Evolutionary conservation across 1,140 invertebrate genomes (phyloP).

Genomic region (Drosophila kikkawai): DNA sequence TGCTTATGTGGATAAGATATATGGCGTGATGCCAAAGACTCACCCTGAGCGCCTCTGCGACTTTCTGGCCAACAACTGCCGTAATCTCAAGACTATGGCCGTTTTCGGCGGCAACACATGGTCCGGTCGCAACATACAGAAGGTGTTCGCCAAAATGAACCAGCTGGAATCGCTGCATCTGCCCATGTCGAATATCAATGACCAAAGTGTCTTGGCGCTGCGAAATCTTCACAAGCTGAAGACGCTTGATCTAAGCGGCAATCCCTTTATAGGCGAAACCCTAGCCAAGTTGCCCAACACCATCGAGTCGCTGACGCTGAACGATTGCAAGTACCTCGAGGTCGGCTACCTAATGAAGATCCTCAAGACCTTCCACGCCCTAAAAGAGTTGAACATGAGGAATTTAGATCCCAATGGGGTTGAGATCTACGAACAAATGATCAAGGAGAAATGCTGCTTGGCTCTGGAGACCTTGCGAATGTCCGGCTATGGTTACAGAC

Average conservation of each 20-base stretch:
- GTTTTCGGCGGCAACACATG: slow-evolving; percentile 17
- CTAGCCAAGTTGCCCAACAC: slow-evolving; percentile 18
- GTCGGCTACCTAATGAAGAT: not conserved
- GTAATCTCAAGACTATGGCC: slow-evolving; percentile 38
- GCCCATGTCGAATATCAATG: slow-evolving; percentile 10
- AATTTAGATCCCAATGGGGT: not conserved
- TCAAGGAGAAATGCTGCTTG: not conserved
- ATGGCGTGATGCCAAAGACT: slow-evolving; percentile 27
- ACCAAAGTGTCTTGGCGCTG: slow-evolving; percentile 12
- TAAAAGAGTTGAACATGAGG: slow-evolving; percentile 44
- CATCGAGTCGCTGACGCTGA: slow-evolving; percentile 35
- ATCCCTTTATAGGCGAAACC: slow-evolving; percentile 23
- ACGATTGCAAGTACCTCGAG: slow-evolving; percentile 4
- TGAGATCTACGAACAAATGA: not conserved
- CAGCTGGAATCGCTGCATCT: slow-evolving; percentile 22
- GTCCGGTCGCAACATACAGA: slow-evolving; percentile 8
- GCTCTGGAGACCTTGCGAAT: slow-evolving; percentile 37
- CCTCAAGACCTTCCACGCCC: not conserved
- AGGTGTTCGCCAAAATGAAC: slow-evolving; percentile 30
- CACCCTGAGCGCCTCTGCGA: slow-evolving; percentile 40
- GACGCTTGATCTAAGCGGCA: slow-evolving; percentile 33
- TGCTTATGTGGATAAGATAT: slow-evolving; percentile 16
- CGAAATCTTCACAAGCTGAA: slow-evolving; percentile 27
- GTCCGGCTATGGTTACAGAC: not conserved
- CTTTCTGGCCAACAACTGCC: slow-evolving; percentile 40